phyloP scores from a whole-genome alignment of 2,888 invertebrate species.

The Ochropacha duplaris region DNA sequence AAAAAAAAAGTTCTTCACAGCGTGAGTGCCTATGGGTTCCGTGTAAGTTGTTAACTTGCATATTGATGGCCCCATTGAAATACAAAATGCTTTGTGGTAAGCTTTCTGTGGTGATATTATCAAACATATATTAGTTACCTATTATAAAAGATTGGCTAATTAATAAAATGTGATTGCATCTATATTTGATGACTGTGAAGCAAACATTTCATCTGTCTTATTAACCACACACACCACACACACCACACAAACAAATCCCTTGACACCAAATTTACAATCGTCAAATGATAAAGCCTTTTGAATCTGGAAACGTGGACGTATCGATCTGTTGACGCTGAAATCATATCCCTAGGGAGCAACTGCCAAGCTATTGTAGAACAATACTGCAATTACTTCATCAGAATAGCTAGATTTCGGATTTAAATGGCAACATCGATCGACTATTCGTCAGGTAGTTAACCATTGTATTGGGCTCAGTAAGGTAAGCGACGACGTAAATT shows the following conservation, averaged over 20 bases:
- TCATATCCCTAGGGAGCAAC: conserved; percentile 24
- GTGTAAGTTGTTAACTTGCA: too few species aligned
- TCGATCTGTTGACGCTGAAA: conserved; percentile 15
- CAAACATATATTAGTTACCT: too few species aligned
- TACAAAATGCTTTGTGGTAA: too few species aligned
- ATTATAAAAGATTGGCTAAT: too few species aligned
- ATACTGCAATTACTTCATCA: conserved; percentile 37
- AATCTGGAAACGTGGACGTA: not conserved
- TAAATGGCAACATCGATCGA: conserved; percentile 57
- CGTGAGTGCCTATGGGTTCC: too few species aligned
- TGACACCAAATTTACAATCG: not conserved
- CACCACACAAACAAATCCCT: not conserved
- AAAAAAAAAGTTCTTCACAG: too few species aligned
- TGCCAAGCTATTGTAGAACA: conserved; percentile 29
- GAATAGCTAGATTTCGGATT: conserved; percentile 51
- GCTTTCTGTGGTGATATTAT: too few species aligned
- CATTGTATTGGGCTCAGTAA: conserved; percentile 54
- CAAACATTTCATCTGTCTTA: too few species aligned
- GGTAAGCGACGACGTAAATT: conserved; percentile 60
- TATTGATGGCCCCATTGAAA: too few species aligned
- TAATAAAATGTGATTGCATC: too few species aligned
- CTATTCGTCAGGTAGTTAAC: conserved; percentile 50
- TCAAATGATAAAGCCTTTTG: not conserved
- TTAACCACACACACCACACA: too few species aligned
- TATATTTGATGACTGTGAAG: too few species aligned